Evolutionary conservation across 2,113 vertebrate genomes (phyloP).

Genomic region (Petrocephalus microphthalmus): DNA sequence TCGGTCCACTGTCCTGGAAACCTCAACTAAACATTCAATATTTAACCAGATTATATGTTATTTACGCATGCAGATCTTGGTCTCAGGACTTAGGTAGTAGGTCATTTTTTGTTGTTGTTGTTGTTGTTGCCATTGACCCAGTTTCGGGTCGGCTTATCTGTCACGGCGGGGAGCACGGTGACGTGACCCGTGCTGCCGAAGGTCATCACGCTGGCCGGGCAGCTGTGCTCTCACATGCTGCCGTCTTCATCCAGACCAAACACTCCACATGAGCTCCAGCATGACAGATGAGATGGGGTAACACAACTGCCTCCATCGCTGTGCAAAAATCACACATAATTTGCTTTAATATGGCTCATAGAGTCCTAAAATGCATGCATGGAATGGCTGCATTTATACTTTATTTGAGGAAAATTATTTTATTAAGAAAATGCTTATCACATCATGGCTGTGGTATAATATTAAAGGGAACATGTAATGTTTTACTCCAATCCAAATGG

Average conservation of each 20-base stretch:
- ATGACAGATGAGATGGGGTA: not conserved
- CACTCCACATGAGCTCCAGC: not conserved
- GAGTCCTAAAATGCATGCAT: not conserved
- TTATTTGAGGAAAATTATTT: not conserved
- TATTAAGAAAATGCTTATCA: not conserved
- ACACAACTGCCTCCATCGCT: not conserved
- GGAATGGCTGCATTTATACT: not conserved
- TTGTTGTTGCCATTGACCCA: not conserved
- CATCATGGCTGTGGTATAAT: not conserved
- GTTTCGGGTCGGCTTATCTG: not conserved
- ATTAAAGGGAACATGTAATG: not conserved
- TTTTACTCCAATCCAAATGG: not conserved
- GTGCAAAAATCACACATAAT: not conserved
- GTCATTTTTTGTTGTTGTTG: not conserved
- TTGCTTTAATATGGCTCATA: not conserved
- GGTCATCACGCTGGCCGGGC: not conserved
- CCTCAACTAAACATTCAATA: constrained; percentile 42
- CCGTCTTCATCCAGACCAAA: not conserved
- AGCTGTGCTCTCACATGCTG: not conserved
- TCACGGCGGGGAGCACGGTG: not conserved
- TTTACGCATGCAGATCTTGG: not conserved
- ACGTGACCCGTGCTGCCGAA: not conserved
- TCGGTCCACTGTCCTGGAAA: not conserved
- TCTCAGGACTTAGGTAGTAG: not conserved
- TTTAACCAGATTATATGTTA: constrained; percentile 31